Evolutionary conservation across 2,888 invertebrate genomes (phyloP).

Genomic region (Hydriomena furcata): DNA sequence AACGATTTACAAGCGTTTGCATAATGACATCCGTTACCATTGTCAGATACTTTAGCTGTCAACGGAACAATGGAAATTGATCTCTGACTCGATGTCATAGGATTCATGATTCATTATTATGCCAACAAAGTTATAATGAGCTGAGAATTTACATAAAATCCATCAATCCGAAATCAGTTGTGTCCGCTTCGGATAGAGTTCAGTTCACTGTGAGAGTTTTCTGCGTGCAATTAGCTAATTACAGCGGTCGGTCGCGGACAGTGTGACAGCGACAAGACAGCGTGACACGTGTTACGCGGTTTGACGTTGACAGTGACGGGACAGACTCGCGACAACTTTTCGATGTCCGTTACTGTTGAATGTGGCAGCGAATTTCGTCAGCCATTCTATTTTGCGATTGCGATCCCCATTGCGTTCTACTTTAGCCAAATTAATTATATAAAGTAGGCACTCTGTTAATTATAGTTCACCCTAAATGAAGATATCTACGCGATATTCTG

Average conservation of each 20-base stretch:
- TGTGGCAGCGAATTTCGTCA: conserved; percentile 20
- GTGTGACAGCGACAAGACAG: conserved; percentile 40
- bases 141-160: conserved; percentile 44
- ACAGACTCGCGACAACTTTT: conserved; percentile 64
- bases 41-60: conserved; percentile 31
- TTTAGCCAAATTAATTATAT: too few relatives aligned
- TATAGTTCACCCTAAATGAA: too few relatives aligned
- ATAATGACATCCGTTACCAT: conserved; percentile 44
- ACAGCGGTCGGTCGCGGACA: conserved; percentile 37
- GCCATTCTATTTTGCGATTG: conserved; percentile 19
- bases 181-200: conserved; percentile 5
- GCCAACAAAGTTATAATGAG: conserved; percentile 50
- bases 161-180: conserved; percentile 16
- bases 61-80: conserved; percentile 37
- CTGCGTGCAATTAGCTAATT: conserved; percentile 70
- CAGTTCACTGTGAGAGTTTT: conserved; percentile 26
- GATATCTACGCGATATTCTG: too few relatives aligned
- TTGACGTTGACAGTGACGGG: conserved; percentile 44
- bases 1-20: conserved; percentile 50
- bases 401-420: background rate
- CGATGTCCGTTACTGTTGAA: conserved; percentile 55
- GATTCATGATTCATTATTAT: conserved; percentile 42
- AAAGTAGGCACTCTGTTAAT: too few relatives aligned
- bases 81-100: conserved; percentile 43
- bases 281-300: conserved; percentile 54